Evolutionary conservation across 2,888 invertebrate genomes (phyloP).

Genomic region (Liopterus haemorrhoidalis): DNA sequence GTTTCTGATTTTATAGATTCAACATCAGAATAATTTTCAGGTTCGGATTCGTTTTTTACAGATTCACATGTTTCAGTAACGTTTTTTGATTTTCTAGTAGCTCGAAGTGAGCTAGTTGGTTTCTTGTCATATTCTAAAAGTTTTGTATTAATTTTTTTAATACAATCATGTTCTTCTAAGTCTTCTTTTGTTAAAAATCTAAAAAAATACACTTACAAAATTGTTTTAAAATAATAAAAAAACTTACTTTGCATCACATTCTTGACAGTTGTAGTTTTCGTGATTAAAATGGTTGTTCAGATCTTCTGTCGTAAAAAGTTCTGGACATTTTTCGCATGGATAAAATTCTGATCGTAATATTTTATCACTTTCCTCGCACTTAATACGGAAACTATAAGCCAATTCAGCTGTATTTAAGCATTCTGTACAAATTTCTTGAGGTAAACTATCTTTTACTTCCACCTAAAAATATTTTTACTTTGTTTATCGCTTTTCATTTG

Average conservation of each 20-base stretch:
- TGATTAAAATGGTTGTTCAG: background rate
- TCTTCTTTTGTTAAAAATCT: constrained; percentile 12
- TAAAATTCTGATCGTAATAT: constrained; percentile 11
- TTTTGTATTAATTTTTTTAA: constrained; percentile 10
- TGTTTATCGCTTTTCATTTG: background rate
- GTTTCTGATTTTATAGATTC: constrained; percentile 3
- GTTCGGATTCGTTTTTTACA: background rate
- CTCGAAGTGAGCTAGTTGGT: no score
- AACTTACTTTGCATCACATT: constrained; percentile 12
- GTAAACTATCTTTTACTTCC: constrained; percentile 23
- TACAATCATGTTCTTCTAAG: constrained; percentile 10
- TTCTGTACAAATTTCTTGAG: constrained; percentile 28
- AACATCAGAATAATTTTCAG: constrained; percentile 9
- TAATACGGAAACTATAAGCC: constrained; percentile 27
- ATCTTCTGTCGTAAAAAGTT: background rate
- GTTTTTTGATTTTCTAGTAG: background rate
- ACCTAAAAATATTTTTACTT: constrained; percentile 24
- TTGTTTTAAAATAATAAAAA: background rate
- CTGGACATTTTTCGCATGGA: no score
- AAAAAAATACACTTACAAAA: background rate
- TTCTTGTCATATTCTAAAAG: no score
- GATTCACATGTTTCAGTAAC: background rate
- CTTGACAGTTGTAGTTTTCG: constrained; percentile 1
- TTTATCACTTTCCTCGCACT: constrained; percentile 29
- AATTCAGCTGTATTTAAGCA: constrained; percentile 28